These are phyloP conservation scores for Daphoenositta chrysoptera DNA, from an alignment of 2,113 vertebrate species.

Conservation along the genomic window DNA sequence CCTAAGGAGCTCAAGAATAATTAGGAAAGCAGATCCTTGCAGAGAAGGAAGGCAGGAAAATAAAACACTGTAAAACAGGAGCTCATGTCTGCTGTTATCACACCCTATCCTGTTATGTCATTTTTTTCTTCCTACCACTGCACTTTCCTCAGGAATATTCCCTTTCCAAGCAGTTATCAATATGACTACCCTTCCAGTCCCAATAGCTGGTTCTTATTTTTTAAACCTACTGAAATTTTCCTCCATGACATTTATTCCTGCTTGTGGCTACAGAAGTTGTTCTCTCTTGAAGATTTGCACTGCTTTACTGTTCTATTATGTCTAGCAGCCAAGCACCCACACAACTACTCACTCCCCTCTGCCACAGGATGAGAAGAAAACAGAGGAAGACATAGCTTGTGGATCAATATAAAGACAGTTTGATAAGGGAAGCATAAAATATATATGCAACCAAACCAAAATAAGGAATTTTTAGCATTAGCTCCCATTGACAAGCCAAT, in stretches of 20 bases:
- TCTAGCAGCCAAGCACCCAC: not conserved
- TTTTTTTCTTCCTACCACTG: not conserved
- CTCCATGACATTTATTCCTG: not conserved
- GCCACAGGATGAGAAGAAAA: not conserved
- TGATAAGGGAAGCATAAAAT: not conserved
- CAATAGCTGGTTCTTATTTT: not conserved
- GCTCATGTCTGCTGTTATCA: not conserved
- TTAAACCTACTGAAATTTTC: not conserved
- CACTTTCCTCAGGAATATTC: not conserved
- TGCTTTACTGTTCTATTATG: not conserved
- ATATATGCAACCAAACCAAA: not conserved
- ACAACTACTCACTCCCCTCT: not conserved
- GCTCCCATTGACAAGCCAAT: not conserved
- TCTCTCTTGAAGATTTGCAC: not conserved
- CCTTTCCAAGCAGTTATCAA: not conserved
- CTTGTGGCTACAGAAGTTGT: not conserved
- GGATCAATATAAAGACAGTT: not conserved
- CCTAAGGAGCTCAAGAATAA: not conserved
- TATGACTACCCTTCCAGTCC: not conserved
- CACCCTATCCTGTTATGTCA: too few species aligned
- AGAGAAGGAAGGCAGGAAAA: not conserved
- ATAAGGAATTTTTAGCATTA: not conserved
- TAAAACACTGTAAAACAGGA: not conserved
- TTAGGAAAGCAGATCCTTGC: not conserved
- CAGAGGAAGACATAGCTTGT: not conserved